Conservation (phyloP, 1,140 invertebrate genomes). For the Meloidogyne floridensis region DNA sequence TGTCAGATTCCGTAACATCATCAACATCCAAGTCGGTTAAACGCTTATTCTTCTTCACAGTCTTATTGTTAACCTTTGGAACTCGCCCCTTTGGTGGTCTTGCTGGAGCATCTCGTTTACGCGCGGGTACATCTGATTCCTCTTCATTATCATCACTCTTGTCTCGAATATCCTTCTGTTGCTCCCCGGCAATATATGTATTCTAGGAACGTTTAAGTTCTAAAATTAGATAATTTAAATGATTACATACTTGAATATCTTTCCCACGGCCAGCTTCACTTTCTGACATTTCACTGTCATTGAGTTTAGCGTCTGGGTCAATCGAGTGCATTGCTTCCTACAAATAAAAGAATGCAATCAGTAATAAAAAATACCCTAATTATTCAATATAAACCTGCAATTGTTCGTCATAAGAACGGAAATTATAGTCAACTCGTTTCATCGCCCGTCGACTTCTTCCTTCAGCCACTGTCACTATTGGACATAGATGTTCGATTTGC, state of each 20-base stretch:
- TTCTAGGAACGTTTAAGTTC: conserved; percentile 19
- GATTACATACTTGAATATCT: conserved; percentile 35
- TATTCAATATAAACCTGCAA: conserved; percentile 43
- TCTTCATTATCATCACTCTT: conserved; percentile 29
- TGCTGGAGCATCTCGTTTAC: conserved; percentile 13
- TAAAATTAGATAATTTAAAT: background rate
- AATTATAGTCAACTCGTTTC: conserved; percentile 61
- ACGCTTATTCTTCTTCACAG: conserved; percentile 40
- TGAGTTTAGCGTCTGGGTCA: conserved; percentile 33
- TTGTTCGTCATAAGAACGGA: conserved; percentile 58
- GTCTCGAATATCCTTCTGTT: conserved; percentile 22
- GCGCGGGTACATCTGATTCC: background rate
- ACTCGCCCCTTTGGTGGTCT: conserved; percentile 11
- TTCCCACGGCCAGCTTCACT: conserved; percentile 41
- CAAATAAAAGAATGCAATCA: background rate
- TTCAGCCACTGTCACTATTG: conserved; percentile 59
- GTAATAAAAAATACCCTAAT: background rate
- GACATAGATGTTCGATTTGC: conserved; percentile 17
- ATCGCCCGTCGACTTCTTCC: conserved; percentile 48
- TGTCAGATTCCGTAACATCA: conserved; percentile 48
- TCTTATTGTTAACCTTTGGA: background rate
- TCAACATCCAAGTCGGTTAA: conserved; percentile 49
- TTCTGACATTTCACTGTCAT: conserved; percentile 21
- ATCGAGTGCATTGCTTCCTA: conserved; percentile 51
- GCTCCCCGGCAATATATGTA: conserved; percentile 44